A percentile compares a stretch with the other conserved stretches of the same genome.
These are phyloP conservation scores for Xestia c-nigrum DNA, from an alignment of 2,888 invertebrate genomes.

Conservation along the genomic window DNA sequence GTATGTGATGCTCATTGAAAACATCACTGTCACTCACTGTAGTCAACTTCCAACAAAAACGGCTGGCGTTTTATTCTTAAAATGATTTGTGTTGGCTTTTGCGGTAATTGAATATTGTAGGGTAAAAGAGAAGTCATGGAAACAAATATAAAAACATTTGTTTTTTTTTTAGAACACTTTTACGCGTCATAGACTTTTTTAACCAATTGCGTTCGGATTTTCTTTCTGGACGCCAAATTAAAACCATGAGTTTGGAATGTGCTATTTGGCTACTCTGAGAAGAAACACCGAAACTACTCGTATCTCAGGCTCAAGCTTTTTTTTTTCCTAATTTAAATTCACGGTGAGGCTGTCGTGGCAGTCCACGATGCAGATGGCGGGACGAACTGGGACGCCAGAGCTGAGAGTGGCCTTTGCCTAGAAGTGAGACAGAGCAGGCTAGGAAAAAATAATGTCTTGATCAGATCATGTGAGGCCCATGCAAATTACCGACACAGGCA, in stretches of 20 bases:
- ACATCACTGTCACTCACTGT: constrained; percentile 32
- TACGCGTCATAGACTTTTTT: not conserved
- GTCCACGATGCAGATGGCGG: too few relatives aligned
- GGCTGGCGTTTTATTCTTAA: not conserved
- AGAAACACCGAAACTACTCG: not conserved
- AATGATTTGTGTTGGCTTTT: not conserved
- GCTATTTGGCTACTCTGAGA: not conserved
- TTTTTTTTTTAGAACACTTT: not conserved
- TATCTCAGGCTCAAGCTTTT: not conserved
- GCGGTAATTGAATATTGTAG: not conserved
- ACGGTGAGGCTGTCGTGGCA: too few relatives aligned
- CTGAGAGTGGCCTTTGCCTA: too few relatives aligned
- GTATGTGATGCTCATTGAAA: constrained; percentile 34
- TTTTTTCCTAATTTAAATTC: too few relatives aligned
- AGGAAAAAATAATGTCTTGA: not conserved
- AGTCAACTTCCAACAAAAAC: not conserved
- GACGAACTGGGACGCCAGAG: too few relatives aligned
- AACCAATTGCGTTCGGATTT: not conserved
- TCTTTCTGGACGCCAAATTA: not conserved
- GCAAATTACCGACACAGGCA: not conserved
- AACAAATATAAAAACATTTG: not conserved
- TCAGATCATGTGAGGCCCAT: not conserved
- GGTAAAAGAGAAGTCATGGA: not conserved
- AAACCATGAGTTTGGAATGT: not conserved
- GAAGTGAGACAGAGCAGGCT: too few relatives aligned